Evolutionary conservation across 2,797 vertebrate genomes (phyloP).

Genomic region (Trematomus bernacchii): DNA sequence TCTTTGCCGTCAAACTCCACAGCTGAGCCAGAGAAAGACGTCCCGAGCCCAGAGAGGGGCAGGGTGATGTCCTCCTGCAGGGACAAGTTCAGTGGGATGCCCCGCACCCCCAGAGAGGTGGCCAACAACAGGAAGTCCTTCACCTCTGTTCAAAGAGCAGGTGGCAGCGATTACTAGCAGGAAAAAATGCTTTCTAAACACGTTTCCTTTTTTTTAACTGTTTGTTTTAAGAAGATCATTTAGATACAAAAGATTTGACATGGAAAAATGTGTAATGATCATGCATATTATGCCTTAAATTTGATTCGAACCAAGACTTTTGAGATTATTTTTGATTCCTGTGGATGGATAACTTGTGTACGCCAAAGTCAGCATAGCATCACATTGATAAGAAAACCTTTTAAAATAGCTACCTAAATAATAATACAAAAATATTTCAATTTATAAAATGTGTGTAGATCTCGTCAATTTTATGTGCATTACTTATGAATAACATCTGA

Average conservation of each 20-base stretch:
- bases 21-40: constrained; percentile 73
- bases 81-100: constrained; percentile 83
- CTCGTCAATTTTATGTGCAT: not conserved
- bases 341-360: not conserved
- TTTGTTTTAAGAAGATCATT: not conserved
- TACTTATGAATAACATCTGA: not conserved
- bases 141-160: constrained; percentile 73
- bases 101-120: constrained; percentile 72
- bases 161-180: not conserved
- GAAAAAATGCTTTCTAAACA: not conserved
- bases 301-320: not conserved
- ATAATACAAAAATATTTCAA: no score
- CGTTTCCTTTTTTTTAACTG: not conserved
- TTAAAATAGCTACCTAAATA: no score
- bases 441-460: not conserved
- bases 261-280: not conserved
- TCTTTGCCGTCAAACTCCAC: constrained; percentile 80
- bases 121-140: constrained; percentile 81
- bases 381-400: no score
- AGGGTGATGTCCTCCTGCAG: constrained; percentile 82
- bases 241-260: not conserved
- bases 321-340: not conserved
- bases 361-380: not conserved
- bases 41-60: constrained; percentile 74
- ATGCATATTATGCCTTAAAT: not conserved